phyloP scores from a whole-genome alignment of 1,140 invertebrate genomes.

The Drosophila setifemur region DNA sequence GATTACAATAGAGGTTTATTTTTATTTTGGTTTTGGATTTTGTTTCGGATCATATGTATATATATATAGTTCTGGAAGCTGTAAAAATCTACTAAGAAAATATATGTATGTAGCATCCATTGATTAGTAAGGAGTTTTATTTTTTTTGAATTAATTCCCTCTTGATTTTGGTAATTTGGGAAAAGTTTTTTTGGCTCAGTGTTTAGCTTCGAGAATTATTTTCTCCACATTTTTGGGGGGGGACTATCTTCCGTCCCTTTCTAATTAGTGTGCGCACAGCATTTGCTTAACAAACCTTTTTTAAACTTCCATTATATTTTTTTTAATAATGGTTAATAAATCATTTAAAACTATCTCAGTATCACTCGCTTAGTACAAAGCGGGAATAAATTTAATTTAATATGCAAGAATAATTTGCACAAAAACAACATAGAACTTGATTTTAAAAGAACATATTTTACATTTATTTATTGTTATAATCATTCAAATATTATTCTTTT shows the following conservation, averaged over 20 bases:
- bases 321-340: too few relatives aligned
- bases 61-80: constrained; percentile 49
- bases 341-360: not conserved
- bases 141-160: too few relatives aligned
- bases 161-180: too few relatives aligned
- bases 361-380: not conserved
- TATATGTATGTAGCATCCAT: constrained; percentile 55
- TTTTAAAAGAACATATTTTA: too few relatives aligned
- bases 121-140: constrained; percentile 3
- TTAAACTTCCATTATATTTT: not conserved
- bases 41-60: constrained; percentile 11
- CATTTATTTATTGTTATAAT: too few relatives aligned
- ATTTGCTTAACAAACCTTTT: constrained; percentile 37
- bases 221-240: not conserved
- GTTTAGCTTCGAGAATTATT: too few relatives aligned
- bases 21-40: not conserved
- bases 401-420: too few relatives aligned
- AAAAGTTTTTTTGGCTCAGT: too few relatives aligned
- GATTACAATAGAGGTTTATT: constrained; percentile 59
- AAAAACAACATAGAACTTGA: too few relatives aligned
- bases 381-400: too few relatives aligned
- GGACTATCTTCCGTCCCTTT: not conserved
- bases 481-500: too few relatives aligned
- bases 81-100: constrained; percentile 80
- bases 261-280: constrained; percentile 30